Base-by-base conservation (phyloP, 2,113 vertebrate species). In the Merops nubicus region DNA sequence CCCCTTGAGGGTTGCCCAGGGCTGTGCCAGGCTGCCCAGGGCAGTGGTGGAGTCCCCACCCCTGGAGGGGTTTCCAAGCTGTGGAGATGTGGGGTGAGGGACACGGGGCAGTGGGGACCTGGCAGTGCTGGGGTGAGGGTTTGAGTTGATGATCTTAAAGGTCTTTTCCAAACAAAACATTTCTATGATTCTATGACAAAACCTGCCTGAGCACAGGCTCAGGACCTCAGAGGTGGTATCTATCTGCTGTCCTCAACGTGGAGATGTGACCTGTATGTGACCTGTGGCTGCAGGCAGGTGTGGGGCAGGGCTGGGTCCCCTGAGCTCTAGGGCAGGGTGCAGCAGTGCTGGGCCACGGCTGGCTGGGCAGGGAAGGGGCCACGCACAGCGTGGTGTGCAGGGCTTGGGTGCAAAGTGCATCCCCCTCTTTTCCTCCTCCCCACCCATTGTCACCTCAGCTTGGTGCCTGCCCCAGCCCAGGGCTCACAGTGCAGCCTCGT, bases 231-330 rank as follows among this genome's bases (percentile, higher is more conserved):
- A 45, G 36, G 2, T 0, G n/a, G 63, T 43, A 60, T 38, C 29
- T 43, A 60, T 38, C 29, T 29, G 31, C 45, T 21, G 1, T 56
- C 31, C 84, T 31, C 38, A 34, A 0, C 0, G 0, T 11, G n/a
- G 42, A 68, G 57, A 33, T 0, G 8, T 15, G 62, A 29, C 38
- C 12, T 8, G 23, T 36, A 2, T 0, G 68, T 51, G 77, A 3
- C n/a, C n/a, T n/a, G n/a, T n/a, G n/a, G n/a, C n/a, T n/a, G n/a
- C n/a, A n/a, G n/a, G 47, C 51, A 25, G 47, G 47, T 5, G 3
- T 34, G 51, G 20, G 1, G 2, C 67, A 18, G 67, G 67, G 67
- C 79, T 48, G 79, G 54, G 48, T n/a, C 36, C 68, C 59, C 73
- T 29, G 43, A 12, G 23, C 22, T 22, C 29, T 4, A 19, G 88